Evolutionary conservation across 1,140 invertebrate genomes (phyloP), one percentile per base, ranked within the genome.

Genomic region (Zaprionus taronus): DNA sequence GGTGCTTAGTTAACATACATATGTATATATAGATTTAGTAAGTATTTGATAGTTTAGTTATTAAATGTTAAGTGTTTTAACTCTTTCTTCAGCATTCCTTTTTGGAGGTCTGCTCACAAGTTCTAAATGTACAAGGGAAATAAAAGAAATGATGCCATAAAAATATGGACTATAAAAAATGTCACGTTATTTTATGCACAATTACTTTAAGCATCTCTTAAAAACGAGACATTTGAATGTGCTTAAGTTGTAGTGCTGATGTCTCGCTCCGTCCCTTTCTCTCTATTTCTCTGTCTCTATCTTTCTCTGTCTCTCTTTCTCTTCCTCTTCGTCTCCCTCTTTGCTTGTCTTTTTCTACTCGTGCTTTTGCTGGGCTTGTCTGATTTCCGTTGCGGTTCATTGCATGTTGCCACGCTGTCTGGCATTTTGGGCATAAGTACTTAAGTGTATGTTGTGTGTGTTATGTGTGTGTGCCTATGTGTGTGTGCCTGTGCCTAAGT

Each of bases 401-500:
- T 85, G 81, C 85, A 90, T 90, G 85, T 90, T 90, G 85, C 85
- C 85, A 65, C 68, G 61, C 81, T 90, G 85, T 90, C 85, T 90
- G 85, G 81, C 85, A 80, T 82, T 90, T 90, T 80, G 31, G 71
- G 15, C 26, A 41, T 49, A 84, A 84, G 81, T 78, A 81, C 78
- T 87, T 79, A 76, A 84, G 74, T 77, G 62, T 66, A 31, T 20
- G 41, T 7, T 34, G 12, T 56, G 60, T 62, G 12, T 31, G 6
- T n/a, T n/a, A n/a, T 61, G 5, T 63, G 15, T 75, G 61, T 72
- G 68, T 65, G 74, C 64, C 17, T 61, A n/a, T 61, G 5, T 63
- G 15, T 75, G 61, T 72, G 68, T 65, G 74, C 64, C 17, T 61
- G n/a, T 76, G 61, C 56, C 24, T 31, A 31, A 28, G 28, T 68